phyloP scores from a whole-genome alignment of 2,113 vertebrate species.

The Brachionichthys hirsutus region DNA sequence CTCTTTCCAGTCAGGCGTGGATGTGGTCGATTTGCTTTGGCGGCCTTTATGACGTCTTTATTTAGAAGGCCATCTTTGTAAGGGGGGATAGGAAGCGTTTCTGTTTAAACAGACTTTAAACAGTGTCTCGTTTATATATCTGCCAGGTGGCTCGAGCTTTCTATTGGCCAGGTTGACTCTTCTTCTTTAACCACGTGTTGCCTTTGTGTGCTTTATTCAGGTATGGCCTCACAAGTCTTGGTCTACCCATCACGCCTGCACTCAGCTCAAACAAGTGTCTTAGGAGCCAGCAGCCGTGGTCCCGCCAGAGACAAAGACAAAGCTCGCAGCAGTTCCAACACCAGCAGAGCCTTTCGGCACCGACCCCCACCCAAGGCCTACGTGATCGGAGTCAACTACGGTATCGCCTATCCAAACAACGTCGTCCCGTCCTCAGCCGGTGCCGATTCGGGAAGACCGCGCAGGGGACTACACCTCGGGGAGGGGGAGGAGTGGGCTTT shows the following conservation, averaged over 20 bases:
- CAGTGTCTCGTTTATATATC: background rate
- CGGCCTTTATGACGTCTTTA: constrained; percentile 10
- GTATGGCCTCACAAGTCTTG: constrained; percentile 99
- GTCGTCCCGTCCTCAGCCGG: constrained; percentile 78
- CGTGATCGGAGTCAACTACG: constrained; percentile 90
- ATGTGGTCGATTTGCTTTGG: constrained; percentile 12
- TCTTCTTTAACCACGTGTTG: background rate
- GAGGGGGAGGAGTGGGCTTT: constrained; percentile 77
- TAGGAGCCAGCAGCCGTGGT: constrained; percentile 82
- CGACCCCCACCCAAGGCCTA: constrained; percentile 82
- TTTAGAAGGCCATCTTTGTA: background rate
- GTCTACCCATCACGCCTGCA: constrained; percentile 95
- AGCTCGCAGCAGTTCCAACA: constrained; percentile 70
- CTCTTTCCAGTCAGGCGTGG: constrained; percentile 38
- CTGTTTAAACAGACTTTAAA: background rate
- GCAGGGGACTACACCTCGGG: constrained; percentile 6
- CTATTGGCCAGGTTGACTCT: background rate
- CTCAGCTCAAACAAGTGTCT: constrained; percentile 99
- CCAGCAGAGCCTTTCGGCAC: constrained; percentile 89
- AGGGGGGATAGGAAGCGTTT: background rate
- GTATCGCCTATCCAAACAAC: constrained; percentile 83
- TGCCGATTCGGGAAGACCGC: constrained; percentile 33
- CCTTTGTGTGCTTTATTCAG: constrained; percentile 62
- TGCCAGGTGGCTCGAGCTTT: background rate
- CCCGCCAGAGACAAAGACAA: constrained; percentile 90